Evolutionary conservation across 2,113 vertebrate genomes (phyloP).

Genomic region (Orycteropus afer): DNA sequence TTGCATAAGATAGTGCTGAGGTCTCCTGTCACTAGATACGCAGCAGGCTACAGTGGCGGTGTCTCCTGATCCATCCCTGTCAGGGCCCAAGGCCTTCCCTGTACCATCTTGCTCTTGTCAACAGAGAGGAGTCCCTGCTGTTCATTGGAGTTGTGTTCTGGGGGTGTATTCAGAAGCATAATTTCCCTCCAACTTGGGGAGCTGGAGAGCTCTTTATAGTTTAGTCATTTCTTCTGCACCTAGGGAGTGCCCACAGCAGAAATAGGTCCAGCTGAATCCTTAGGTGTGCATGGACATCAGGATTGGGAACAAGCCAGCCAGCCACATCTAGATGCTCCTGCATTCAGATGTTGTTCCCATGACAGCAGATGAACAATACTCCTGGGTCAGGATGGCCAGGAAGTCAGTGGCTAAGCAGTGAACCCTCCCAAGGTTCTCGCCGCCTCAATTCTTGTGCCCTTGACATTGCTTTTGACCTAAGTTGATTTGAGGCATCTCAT

Average conservation of each 20-base stretch:
- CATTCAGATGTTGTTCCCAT: slow-evolving; percentile 96
- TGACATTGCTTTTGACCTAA: neutral
- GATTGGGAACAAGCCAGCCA: slow-evolving; percentile 95
- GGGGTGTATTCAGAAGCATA: neutral
- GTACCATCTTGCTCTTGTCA: too few species aligned
- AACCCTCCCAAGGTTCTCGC: too few species aligned
- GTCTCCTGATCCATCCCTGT: too few species aligned
- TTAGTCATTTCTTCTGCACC: neutral
- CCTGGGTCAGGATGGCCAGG: fast-evolving
- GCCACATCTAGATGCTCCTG: slow-evolving; percentile 93
- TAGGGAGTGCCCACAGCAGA: slow-evolving; percentile 93
- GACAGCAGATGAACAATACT: slow-evolving; percentile 91
- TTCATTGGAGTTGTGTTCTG: neutral
- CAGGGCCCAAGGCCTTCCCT: too few species aligned
- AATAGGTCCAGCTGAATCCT: slow-evolving; percentile 93
- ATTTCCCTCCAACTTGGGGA: fast-evolving
- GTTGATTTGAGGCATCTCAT: neutral
- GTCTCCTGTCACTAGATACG: too few species aligned
- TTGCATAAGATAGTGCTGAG: too few species aligned
- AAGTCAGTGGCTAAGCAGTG: neutral
- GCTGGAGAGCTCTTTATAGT: neutral
- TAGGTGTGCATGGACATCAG: slow-evolving; percentile 99
- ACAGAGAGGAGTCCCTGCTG: too few species aligned
- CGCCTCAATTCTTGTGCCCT: neutral
- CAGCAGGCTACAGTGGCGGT: too few species aligned